These are phyloP conservation scores for Calliopsis andreniformis DNA, from an alignment of 1,140 invertebrate species.

Conservation along the genomic window DNA sequence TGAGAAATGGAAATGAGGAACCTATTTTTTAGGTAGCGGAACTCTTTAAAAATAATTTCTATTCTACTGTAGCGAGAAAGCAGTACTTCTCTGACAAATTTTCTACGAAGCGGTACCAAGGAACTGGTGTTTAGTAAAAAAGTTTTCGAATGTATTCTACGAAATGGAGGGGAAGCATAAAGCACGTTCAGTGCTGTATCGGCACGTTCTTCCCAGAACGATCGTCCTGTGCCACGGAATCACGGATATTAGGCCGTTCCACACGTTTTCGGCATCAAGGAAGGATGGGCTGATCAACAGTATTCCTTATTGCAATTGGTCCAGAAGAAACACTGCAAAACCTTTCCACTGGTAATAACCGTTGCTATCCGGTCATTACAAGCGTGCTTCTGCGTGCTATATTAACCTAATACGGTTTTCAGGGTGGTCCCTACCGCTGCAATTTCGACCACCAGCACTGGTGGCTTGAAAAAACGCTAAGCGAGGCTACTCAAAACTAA, in stretches of 20 bases:
- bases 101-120: no score
- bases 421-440: slow-evolving; percentile 63
- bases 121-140: background rate
- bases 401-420: slow-evolving; percentile 71
- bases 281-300: slow-evolving; percentile 25
- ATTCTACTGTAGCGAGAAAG: no score
- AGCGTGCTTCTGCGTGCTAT: slow-evolving; percentile 50
- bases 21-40: no score
- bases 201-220: slow-evolving; percentile 10
- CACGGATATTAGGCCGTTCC: slow-evolving; percentile 58
- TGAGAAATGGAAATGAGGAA: no score
- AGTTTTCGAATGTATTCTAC: slow-evolving; percentile 31
- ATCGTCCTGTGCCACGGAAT: slow-evolving; percentile 42
- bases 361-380: slow-evolving; percentile 63
- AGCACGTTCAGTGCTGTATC: slow-evolving; percentile 34
- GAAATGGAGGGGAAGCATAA: background rate
- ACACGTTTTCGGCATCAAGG: slow-evolving; percentile 48
- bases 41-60: no score
- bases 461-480: slow-evolving; percentile 19
- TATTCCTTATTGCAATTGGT: slow-evolving; percentile 34
- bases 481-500: slow-evolving; percentile 21
- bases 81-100: no score
- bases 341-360: slow-evolving; percentile 58
- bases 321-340: slow-evolving; percentile 60
- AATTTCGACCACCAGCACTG: slow-evolving; percentile 10